Base-by-base conservation (phyloP, 2,113 vertebrate species). In the Indicator maculatus region DNA sequence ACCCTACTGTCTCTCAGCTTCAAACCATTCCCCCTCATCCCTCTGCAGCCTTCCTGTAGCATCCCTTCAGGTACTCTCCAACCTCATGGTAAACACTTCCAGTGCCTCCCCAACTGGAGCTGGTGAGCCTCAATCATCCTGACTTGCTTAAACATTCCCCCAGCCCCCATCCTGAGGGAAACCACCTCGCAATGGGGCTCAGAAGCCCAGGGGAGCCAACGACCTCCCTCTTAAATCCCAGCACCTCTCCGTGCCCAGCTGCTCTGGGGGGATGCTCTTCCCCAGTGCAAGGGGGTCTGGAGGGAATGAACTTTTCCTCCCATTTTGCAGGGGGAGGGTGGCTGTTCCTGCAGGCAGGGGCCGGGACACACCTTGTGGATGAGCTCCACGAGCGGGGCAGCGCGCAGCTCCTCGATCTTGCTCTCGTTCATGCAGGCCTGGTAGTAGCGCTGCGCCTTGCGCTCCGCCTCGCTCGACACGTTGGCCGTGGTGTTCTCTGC, bases 341-440 rank as follows among this genome's bases (percentile, higher is more conserved):
- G 23, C 19, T 92, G 58, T 88, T 52, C 67, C 5, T 6, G 39
- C 30, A 78, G 63, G n/a, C 15, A 44, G 16, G 41, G 41, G 41
- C 6, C 41, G 16, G n/a, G 60, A 15, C 91, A 1, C 92, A 99
- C 99, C 98, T 98, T 98, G 80, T 97, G 98, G 61, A 99, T 99
- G 86, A 99, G 98, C 39, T 99, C 98, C 85, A 98, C 86, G 15
- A 99, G 97, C 0, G 99, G 99, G 66, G 98, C 94, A 6, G 98
- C 98, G 4, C 98, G 98, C 59, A 99, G 98, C 66, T 98, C 98
- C 94, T 99, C 98, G 0, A 99, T 99, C 93, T 98, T 99, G 92
- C 96, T 97, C 93, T 99, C 99, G 0, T 99, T 99, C 99, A 99
- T 99, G 89, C 99, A 99, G 23, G 99, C 98, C 77, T 98, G 98